Conservation (phyloP, 2,113 vertebrate genomes). For the Tautogolabrus adspersus region DNA sequence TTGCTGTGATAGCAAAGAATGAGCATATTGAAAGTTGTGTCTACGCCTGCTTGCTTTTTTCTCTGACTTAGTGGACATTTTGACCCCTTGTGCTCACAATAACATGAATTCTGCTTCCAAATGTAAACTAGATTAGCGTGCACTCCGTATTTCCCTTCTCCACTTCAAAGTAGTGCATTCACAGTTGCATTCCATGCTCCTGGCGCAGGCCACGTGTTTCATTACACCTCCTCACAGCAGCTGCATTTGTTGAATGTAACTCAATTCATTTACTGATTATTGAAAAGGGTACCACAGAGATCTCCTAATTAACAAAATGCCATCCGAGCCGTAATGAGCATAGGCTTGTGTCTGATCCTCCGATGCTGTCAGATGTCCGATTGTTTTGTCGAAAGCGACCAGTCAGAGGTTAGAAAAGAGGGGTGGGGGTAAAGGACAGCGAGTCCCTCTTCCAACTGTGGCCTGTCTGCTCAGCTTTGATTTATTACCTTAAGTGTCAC, state of each 20-base stretch:
- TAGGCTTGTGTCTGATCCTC: conserved; percentile 10
- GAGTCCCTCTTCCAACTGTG: conserved; percentile 44
- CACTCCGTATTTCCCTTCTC: neutral
- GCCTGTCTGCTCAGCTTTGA: conserved; percentile 69
- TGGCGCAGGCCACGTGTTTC: neutral
- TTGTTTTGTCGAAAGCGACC: conserved; percentile 53
- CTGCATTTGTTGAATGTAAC: neutral
- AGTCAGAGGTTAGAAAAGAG: conserved; percentile 35
- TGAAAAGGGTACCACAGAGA: neutral
- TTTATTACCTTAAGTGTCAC: conserved; percentile 76
- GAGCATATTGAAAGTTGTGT: neutral
- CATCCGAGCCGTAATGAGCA: conserved; percentile 17
- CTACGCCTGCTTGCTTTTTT: neutral
- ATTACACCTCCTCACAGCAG: neutral
- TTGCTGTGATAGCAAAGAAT: neutral
- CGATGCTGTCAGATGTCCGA: conserved; percentile 44
- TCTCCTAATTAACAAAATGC: conserved; percentile 33
- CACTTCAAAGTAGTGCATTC: neutral
- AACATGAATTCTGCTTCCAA: neutral
- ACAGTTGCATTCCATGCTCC: neutral
- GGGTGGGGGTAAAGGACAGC: conserved; percentile 28
- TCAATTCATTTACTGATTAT: neutral
- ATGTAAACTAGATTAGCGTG: neutral
- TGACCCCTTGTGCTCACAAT: conserved; percentile 6
- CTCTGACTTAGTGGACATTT: neutral